Evolutionary conservation across 2,888 invertebrate genomes (phyloP), one percentile per base, ranked within the genome.

Genomic region (Polydrusus cervinus): DNA sequence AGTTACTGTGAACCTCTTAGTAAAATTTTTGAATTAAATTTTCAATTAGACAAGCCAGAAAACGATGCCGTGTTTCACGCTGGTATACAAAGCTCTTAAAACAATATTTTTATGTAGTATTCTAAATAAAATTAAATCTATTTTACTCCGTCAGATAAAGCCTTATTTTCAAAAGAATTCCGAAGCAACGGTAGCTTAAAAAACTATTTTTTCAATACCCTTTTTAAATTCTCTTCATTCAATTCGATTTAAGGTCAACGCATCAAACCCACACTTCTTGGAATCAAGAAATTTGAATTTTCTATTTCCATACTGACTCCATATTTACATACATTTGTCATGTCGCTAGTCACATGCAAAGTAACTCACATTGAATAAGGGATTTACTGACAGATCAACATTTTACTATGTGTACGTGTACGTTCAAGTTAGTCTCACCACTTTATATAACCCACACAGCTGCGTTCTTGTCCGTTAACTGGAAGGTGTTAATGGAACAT

Each of bases 321-420:
- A 60, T 70, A 74, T 74, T 74, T 74, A 74, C 74, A 74, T 74
- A 74, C 69, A 74, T 74, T 74, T 74, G 68, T 74, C 73, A 74
- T 74, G 73, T 74, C 73, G 51, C 62, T 49, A 51, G 72, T 72
- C 61, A 57, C 61, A 49, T 45, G 55, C 72, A 66, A 72, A 72
- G 25, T 70, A 70, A 70, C 43, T 43, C 72, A 20, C 67, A 43
- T 38, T 53, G 67, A 67, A 67, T 67, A 67, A 67, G 53, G 67
- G 49, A 51, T 25, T 11, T 66, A 60, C 14, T 55, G 72, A 72
- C 72, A 72, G 67, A 61, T 72, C 66, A 66, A 72, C 65, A 61
- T 60, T 65, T 72, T 57, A 60, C 66, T 72, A 18, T 49, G 67
- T 49, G 53, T 67, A 60, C 51, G 61, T 43, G 57, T 13, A 40